These are phyloP conservation scores for Porites australiensis DNA, from an alignment of 64 coral and sea anemone genomes.

Conservation along the genomic window DNA sequence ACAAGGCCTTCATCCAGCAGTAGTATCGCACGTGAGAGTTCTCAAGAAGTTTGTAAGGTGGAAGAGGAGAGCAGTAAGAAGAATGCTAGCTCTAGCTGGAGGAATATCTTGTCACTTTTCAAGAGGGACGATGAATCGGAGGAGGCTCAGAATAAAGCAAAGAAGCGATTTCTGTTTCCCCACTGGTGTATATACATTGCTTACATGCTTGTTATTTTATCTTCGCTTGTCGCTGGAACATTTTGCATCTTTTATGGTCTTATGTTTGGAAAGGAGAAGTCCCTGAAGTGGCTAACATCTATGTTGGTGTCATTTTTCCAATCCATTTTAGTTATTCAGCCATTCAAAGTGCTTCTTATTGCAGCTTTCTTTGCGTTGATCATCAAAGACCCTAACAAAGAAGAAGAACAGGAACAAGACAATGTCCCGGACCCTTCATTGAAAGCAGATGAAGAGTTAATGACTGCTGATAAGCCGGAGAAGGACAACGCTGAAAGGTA, in stretches of 20 bases:
- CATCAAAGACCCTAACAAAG: constrained; percentile 96
- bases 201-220: constrained; percentile 46
- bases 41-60: neutral
- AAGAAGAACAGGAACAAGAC: constrained; percentile 74
- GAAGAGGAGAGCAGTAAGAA: neutral
- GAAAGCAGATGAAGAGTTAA: constrained; percentile 64
- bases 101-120: neutral
- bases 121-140: neutral
- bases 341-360: constrained; percentile 87
- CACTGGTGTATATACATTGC: constrained; percentile 88
- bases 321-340: constrained; percentile 86
- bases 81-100: neutral
- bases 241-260: constrained; percentile 86
- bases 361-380: constrained; percentile 91
- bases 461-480: neutral
- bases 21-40: neutral
- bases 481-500: neutral
- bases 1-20: neutral
- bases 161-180: constrained; percentile 61
- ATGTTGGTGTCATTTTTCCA: constrained; percentile 96
- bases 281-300: constrained; percentile 80
- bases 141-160: constrained; percentile 8
- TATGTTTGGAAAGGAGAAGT: constrained; percentile 86
- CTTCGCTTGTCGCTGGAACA: constrained; percentile 52
- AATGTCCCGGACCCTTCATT: constrained; percentile 14